Conservation (phyloP, 1,140 invertebrate species). For the Polypedilum vanderplanki region DNA sequence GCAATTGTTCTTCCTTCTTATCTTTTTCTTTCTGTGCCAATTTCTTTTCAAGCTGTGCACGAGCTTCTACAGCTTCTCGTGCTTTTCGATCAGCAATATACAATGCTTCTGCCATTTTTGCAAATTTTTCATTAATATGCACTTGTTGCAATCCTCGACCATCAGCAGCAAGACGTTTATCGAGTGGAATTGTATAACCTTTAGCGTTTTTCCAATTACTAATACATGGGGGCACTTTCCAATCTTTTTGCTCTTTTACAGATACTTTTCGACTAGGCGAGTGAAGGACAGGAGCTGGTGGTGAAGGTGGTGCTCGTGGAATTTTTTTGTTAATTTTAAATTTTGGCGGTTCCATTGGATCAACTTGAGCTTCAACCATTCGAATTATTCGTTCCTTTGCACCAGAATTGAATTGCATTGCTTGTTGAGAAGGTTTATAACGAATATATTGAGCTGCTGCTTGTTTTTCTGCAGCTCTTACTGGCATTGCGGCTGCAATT, state of each 20-base stretch:
- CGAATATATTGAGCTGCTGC: constrained; percentile 93
- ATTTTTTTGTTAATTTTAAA: constrained; percentile 97
- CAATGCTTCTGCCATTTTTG: constrained; percentile 92
- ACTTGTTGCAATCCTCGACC: constrained; percentile 93
- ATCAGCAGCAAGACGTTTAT: constrained; percentile 96
- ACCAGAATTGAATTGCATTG: constrained; percentile 90
- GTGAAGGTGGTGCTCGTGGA: constrained; percentile 94
- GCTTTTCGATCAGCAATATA: constrained; percentile 98
- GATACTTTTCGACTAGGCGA: constrained; percentile 96
- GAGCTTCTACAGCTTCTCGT: constrained; percentile 90
- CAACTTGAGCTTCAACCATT: constrained; percentile 91
- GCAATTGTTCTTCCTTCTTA: constrained; percentile 92
- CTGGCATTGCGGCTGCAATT: constrained; percentile 89
- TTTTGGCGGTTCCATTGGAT: constrained; percentile 97
- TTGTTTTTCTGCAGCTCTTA: constrained; percentile 79
- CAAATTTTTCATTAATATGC: constrained; percentile 99
- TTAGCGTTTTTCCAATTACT: constrained; percentile 99
- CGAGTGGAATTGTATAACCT: constrained; percentile 96
- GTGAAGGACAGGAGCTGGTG: constrained; percentile 94
- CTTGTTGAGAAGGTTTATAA: constrained; percentile 96
- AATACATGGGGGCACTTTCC: constrained; percentile 99
- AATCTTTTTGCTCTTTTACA: constrained; percentile 98
- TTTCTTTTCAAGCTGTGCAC: constrained; percentile 93
- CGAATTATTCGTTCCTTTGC: constrained; percentile 96
- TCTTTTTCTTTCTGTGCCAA: constrained; percentile 97